These are phyloP conservation scores for Todiramphus saurophagus DNA, from an alignment of 2,113 vertebrate species.

Conservation along the genomic window DNA sequence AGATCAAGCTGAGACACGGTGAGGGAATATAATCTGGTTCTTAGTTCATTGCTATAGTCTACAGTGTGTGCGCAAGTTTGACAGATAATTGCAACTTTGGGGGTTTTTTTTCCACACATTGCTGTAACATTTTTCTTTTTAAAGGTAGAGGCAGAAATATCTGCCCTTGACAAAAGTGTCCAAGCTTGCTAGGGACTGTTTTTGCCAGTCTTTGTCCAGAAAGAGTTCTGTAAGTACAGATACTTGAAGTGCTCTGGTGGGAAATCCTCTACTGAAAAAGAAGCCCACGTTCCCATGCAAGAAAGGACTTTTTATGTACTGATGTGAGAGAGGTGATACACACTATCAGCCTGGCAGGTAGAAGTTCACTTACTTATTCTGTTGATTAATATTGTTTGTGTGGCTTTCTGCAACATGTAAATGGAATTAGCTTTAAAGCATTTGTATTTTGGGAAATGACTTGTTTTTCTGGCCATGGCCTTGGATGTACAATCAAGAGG, in stretches of 20 bases:
- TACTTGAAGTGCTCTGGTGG: neutral
- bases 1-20: neutral
- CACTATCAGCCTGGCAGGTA: neutral
- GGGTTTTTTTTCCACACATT: neutral
- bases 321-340: neutral
- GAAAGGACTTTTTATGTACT: neutral
- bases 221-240: neutral
- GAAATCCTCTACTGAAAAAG: conserved; percentile 13
- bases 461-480: neutral
- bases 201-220: neutral
- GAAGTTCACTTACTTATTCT: neutral
- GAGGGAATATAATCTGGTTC: neutral
- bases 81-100: neutral
- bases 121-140: neutral
- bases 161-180: neutral
- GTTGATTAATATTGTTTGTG: neutral
- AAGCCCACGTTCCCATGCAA: neutral
- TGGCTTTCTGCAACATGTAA: neutral
- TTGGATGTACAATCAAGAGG: neutral
- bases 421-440: neutral
- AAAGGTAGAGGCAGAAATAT: neutral
- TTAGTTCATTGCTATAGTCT: neutral
- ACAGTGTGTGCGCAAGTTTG: neutral
- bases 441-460: neutral
- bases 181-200: neutral